Conservation (phyloP, 1,140 invertebrate genomes). For the Scaptodrosophila lebanonensis region DNA sequence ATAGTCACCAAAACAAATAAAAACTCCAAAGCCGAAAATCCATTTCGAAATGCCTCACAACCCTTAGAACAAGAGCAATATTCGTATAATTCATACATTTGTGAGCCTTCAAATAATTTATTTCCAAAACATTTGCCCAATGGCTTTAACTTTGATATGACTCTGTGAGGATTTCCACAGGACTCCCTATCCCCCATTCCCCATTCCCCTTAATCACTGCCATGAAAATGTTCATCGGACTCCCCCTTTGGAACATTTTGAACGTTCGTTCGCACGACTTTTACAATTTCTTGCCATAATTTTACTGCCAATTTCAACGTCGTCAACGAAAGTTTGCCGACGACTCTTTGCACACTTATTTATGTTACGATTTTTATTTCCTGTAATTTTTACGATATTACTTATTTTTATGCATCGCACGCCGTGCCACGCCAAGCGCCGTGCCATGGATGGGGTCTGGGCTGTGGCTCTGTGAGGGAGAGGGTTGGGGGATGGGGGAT, state of each 20-base stretch:
- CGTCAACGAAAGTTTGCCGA: slow-evolving; percentile 60
- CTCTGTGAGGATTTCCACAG: slow-evolving; percentile 20
- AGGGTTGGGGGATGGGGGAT: slow-evolving; percentile 14
- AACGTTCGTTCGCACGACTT: slow-evolving; percentile 2
- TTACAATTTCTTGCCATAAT: slow-evolving; percentile 50
- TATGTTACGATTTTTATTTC: slow-evolving; percentile 73
- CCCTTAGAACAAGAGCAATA: too few relatives aligned
- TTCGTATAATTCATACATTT: slow-evolving; percentile 33
- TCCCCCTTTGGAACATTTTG: slow-evolving; percentile 10
- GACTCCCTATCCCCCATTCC: not conserved
- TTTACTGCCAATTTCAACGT: slow-evolving; percentile 66
- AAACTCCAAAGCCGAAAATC: too few relatives aligned
- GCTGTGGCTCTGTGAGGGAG: not conserved
- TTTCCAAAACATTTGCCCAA: slow-evolving; percentile 47
- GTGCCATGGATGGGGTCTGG: not conserved
- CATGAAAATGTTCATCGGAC: slow-evolving; percentile 38
- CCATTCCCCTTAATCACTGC: slow-evolving; percentile 4
- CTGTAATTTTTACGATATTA: slow-evolving; percentile 75
- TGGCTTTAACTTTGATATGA: slow-evolving; percentile 61
- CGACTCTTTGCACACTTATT: slow-evolving; percentile 66
- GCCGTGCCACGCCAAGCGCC: slow-evolving; percentile 25
- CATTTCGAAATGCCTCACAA: too few relatives aligned
- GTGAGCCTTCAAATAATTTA: slow-evolving; percentile 44
- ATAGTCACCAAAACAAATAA: too few relatives aligned
- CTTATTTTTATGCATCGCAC: slow-evolving; percentile 72